Evolutionary conservation across 2,113 vertebrate genomes (phyloP), one percentile per base, ranked within the genome.

Genomic region (western clawed frog (Xenopus tropicalis)): DNA sequence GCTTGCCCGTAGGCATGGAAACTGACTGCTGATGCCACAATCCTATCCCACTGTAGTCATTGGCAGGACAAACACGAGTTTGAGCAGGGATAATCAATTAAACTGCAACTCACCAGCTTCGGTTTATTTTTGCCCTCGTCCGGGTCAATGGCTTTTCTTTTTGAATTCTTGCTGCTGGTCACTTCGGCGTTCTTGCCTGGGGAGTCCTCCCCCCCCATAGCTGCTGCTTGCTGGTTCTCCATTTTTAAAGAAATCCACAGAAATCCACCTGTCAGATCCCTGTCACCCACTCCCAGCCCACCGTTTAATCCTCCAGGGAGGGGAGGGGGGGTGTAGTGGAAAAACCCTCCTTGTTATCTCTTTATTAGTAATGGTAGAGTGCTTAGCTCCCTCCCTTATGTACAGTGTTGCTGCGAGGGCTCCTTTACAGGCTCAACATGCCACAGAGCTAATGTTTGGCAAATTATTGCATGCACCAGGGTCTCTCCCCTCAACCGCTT

Each of bases 1-100:
- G 66, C 43, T 52, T 78, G 51, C 68, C 80, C 72, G 70, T 70
- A 44, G 79, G 65, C 66, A 82, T 56, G 72, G 70, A 72, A 61
- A 68, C 68, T 61, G 42, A 77, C 62, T 66, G 63, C 63, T 77
- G n/a, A n/a, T n/a, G 44, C 44, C 77, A 79, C 42, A 54, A 48
- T 61, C 70, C 70, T 54, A 48, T 22, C 42, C 17, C 62, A 43
- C 12, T 64, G 46, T 48, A 37, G 5, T 37, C 29, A 37, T 9
- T 37, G 29, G 29, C 6, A 37, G 29, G 29, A 37, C 29, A 37
- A 29, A 62, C 25, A 22, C 23, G 21, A 14, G 24, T 19, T 25
- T 57, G 23, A 44, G 58, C 70, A 29, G 44, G 62, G 17, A 59
- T 11, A 25, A 29, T 11, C 58, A 44, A 25, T 44, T 19, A n/a